These are phyloP conservation scores for Dinocampus coccinellae DNA, from an alignment of 2,888 invertebrate species.

Conservation along the genomic window DNA sequence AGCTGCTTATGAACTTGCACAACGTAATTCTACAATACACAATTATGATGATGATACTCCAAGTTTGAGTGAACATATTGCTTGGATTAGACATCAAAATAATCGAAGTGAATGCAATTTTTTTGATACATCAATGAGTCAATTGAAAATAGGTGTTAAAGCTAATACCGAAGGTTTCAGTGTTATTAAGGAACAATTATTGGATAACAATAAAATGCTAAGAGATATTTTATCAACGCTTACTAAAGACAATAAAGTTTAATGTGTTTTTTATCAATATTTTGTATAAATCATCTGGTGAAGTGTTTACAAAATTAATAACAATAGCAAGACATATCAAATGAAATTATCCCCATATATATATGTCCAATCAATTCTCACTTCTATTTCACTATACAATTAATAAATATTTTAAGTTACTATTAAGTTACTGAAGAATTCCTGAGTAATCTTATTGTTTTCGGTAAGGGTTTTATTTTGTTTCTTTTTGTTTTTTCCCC, in stretches of 20 bases:
- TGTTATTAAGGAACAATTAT: slow-evolving; percentile 57
- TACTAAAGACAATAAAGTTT: slow-evolving; percentile 31
- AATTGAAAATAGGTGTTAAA: slow-evolving; percentile 53
- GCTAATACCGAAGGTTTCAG: slow-evolving; percentile 58
- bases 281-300: not conserved
- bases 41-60: slow-evolving; percentile 53
- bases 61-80: slow-evolving; percentile 48
- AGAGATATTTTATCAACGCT: slow-evolving; percentile 53
- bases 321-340: not conserved
- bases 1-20: slow-evolving; percentile 69
- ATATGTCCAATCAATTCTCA: not conserved
- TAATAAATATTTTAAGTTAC: not conserved
- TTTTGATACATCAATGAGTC: slow-evolving; percentile 54
- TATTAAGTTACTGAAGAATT: not conserved
- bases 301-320: not conserved
- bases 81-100: slow-evolving; percentile 53
- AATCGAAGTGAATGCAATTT: slow-evolving; percentile 42
- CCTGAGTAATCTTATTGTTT: not conserved
- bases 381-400: not conserved
- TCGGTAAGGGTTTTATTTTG: slow-evolving; percentile 18
- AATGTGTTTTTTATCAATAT: not conserved
- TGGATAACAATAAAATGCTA: slow-evolving; percentile 58
- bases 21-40: slow-evolving; percentile 57
- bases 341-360: not conserved
- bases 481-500: too few relatives aligned